Conservation (phyloP, 1,140 invertebrate genomes). For the Phymorhynchus buccinoides region DNA sequence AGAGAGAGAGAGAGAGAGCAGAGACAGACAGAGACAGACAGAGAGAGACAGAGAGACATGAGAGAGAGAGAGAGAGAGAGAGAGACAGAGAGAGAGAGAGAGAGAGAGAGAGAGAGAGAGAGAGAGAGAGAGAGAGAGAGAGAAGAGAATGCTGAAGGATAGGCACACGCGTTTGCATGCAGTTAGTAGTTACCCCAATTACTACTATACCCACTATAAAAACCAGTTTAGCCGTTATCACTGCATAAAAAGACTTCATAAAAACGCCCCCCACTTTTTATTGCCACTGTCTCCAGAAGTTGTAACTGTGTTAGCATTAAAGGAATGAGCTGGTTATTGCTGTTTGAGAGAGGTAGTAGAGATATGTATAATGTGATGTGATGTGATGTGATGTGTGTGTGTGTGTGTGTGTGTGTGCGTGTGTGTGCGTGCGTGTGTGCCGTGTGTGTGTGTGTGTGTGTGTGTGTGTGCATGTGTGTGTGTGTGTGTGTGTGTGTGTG, state of each 20-base stretch:
- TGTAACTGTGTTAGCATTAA: no score
- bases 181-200: no score
- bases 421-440: background rate
- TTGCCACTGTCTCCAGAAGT: no score
- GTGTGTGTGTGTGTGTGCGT: background rate
- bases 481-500: background rate
- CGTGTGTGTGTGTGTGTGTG: background rate
- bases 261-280: no score
- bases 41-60: background rate
- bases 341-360: no score
- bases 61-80: background rate
- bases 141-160: background rate
- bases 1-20: background rate
- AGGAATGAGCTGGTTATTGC: no score
- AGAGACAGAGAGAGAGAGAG: slow-evolving; percentile 8
- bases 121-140: background rate
- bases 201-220: no score
- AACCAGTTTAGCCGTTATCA: no score
- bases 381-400: no score
- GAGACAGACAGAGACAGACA: background rate
- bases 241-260: no score
- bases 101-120: background rate
- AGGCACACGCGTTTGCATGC: background rate
- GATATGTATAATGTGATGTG: no score
- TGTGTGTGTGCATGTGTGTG: background rate